Percentiles rank a stretch among this genome's conserved stretches.
Evolutionary conservation across 2,113 vertebrate genomes (phyloP).

Genomic region (Cygnus buccinator): DNA sequence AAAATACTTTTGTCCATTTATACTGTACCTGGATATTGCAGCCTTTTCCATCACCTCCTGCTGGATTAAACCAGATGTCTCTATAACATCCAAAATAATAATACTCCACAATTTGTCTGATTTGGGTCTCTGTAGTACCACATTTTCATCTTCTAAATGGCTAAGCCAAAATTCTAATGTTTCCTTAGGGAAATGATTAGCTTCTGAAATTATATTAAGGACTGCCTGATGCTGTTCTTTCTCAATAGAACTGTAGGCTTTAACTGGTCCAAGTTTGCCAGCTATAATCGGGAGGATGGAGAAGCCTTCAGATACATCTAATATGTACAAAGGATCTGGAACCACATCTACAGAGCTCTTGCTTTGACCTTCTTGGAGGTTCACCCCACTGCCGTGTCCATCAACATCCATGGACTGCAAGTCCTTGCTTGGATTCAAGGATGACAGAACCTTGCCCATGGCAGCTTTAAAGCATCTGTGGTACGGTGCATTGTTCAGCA

Average conservation of each 20-base stretch:
- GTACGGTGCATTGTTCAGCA: conserved; percentile 88
- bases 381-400: background rate
- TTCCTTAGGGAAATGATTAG: conserved; percentile 82
- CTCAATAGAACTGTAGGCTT: conserved; percentile 92
- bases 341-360: background rate
- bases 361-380: conserved; percentile 6
- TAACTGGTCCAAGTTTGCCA: conserved; percentile 85
- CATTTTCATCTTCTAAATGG: conserved; percentile 87
- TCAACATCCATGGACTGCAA: conserved; percentile 58
- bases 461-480: conserved; percentile 86
- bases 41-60: conserved; percentile 98
- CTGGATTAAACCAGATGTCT: conserved; percentile 92
- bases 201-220: conserved; percentile 82
- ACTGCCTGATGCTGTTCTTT: conserved; percentile 89
- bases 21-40: conserved; percentile 88
- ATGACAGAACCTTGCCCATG: conserved; percentile 82
- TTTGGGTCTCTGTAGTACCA: conserved; percentile 88
- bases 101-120: conserved; percentile 93
- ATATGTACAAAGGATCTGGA: conserved; percentile 83
- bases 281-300: conserved; percentile 92
- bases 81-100: conserved; percentile 94
- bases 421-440: conserved; percentile 66
- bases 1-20: background rate
- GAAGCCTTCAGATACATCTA: conserved; percentile 97
- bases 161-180: conserved; percentile 92